phyloP scores from a whole-genome alignment of 1,140 invertebrate species.

The Polyergus mexicanus region DNA sequence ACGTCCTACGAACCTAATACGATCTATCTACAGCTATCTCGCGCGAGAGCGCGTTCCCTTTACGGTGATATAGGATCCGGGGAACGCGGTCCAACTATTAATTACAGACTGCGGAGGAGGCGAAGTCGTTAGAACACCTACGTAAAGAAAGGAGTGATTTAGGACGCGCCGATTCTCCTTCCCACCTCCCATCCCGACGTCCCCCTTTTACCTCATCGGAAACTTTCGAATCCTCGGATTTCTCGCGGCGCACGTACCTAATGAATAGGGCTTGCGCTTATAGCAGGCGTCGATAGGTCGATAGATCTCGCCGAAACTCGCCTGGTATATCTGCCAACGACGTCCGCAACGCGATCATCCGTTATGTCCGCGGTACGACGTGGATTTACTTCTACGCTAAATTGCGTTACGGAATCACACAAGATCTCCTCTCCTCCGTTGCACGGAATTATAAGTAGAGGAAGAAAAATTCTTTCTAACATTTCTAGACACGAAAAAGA shows the following conservation, averaged over 20 bases:
- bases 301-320: conserved; percentile 44
- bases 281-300: conserved; percentile 46
- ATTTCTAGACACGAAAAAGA: background rate
- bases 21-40: conserved; percentile 55
- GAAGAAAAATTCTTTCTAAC: background rate
- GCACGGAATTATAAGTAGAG: background rate
- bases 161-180: conserved; percentile 55
- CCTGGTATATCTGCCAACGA: conserved; percentile 39
- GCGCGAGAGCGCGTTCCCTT: conserved; percentile 20
- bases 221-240: conserved; percentile 62
- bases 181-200: background rate
- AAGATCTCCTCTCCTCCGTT: background rate
- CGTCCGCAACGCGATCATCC: conserved; percentile 39
- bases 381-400: background rate
- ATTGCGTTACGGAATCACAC: background rate
- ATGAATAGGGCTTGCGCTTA: conserved; percentile 32
- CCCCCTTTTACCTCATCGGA: background rate
- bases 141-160: conserved; percentile 78
- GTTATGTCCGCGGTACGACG: conserved; percentile 13
- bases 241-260: conserved; percentile 50
- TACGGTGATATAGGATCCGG: conserved; percentile 68
- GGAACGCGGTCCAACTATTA: conserved; percentile 72
- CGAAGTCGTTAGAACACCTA: conserved; percentile 76
- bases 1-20: conserved; percentile 39
- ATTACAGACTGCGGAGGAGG: conserved; percentile 75